These are phyloP conservation scores for Phytoseiulus persimilis DNA, from an alignment of 2,888 invertebrate species.

Conservation along the genomic window DNA sequence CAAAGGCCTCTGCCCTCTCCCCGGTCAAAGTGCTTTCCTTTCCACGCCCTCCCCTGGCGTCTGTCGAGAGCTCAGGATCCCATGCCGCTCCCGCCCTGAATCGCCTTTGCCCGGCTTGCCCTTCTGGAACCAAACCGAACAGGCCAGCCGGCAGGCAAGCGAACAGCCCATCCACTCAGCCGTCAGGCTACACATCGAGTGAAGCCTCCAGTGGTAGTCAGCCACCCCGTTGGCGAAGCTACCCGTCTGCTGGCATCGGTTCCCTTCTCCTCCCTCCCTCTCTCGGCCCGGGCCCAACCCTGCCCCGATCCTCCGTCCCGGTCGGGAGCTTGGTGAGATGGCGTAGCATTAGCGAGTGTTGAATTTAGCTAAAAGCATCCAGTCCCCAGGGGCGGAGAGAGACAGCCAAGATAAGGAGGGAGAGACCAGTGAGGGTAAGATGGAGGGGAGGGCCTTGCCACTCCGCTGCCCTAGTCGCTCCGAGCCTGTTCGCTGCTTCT, in stretches of 20 bases:
- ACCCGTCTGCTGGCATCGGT: background rate
- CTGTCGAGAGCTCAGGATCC: background rate
- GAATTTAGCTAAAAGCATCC: slow-evolving; percentile 39
- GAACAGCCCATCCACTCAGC: background rate
- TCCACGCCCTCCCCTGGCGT: slow-evolving; percentile 45
- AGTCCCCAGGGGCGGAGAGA: slow-evolving; percentile 14
- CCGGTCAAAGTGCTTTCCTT: slow-evolving; percentile 44
- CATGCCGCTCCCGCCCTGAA: background rate
- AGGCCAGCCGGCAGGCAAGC: background rate
- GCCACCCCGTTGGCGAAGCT: background rate
- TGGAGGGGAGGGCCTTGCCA: background rate
- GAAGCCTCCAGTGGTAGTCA: background rate
- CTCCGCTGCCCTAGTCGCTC: background rate
- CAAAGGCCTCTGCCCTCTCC: background rate
- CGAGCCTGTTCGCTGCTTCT: background rate
- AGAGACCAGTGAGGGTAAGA: slow-evolving; percentile 5
- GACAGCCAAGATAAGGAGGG: background rate
- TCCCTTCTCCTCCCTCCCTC: slow-evolving; percentile 16
- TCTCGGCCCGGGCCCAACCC: slow-evolving; percentile 39
- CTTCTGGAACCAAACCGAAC: background rate
- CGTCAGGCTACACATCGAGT: background rate
- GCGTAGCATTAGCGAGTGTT: slow-evolving; percentile 45
- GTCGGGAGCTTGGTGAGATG: slow-evolving; percentile 40
- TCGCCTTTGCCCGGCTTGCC: background rate
- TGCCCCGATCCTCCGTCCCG: background rate